phyloP scores from a whole-genome alignment of 2,113 vertebrate species.

The Nerophis ophidion region DNA sequence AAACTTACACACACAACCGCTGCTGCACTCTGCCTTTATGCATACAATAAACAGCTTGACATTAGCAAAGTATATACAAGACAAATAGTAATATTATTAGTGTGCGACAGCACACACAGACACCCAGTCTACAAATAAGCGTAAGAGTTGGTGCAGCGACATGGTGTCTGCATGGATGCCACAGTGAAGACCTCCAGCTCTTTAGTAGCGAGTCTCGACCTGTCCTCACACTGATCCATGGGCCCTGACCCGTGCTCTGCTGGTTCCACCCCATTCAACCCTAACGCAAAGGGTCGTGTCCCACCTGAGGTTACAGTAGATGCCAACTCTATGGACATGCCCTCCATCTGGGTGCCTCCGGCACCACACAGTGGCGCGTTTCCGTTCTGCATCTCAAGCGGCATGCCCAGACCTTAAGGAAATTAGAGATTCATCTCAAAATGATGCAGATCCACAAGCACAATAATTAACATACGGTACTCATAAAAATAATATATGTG shows the following conservation, averaged over 20 bases:
- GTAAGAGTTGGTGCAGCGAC: conserved; percentile 94
- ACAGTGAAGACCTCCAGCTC: conserved; percentile 94
- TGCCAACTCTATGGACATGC: conserved; percentile 80
- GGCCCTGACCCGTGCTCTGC: conserved; percentile 50
- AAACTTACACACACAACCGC: conserved; percentile 19
- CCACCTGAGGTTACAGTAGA: conserved; percentile 84
- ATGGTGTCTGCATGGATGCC: conserved; percentile 94
- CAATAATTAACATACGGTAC: no score
- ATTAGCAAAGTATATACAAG: conserved; percentile 29
- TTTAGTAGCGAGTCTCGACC: conserved; percentile 71
- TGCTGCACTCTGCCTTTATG: conserved; percentile 24
- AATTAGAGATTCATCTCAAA: background rate
- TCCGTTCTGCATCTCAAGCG: conserved; percentile 41
- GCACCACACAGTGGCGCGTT: conserved; percentile 67
- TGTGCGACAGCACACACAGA: conserved; percentile 5
- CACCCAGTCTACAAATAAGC: conserved; percentile 81
- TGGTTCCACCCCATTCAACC: conserved; percentile 74
- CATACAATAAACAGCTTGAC: conserved; percentile 12
- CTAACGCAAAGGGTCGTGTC: conserved; percentile 87
- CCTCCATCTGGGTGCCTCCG: conserved; percentile 78
- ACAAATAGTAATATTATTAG: conserved; percentile 20
- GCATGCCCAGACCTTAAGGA: conserved; percentile 45
- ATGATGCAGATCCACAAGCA: no score
- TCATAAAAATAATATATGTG: no score
- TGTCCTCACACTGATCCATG: conserved; percentile 76